Conservation (phyloP, 2,888 invertebrate genomes). For the Cremastobaeus sp. region DNA sequence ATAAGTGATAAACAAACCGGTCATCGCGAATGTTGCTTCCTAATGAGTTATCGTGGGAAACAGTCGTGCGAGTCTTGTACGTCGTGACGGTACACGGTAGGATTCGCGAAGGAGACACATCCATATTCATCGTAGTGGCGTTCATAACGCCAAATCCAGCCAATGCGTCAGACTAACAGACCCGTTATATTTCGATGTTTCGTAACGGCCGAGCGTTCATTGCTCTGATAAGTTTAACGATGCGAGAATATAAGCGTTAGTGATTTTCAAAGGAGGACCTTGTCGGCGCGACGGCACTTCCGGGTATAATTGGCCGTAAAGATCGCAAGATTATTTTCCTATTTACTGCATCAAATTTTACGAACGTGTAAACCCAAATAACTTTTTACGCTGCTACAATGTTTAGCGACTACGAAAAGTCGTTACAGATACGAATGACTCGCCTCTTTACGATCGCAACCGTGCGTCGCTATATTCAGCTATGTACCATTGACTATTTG, state of each 20-base stretch:
- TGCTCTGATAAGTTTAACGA: conserved; percentile 57
- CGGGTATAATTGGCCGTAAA: conserved; percentile 51
- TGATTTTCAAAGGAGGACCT: conserved; percentile 48
- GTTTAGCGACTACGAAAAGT: conserved; percentile 34
- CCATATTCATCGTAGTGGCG: conserved; percentile 60
- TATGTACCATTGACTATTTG: conserved; percentile 25
- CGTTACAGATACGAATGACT: conserved; percentile 40
- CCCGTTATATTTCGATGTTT: conserved; percentile 62
- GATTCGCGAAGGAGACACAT: conserved; percentile 54
- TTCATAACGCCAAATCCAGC: conserved; percentile 60
- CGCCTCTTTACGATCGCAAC: conserved; percentile 39
- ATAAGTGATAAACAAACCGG: conserved; percentile 54
- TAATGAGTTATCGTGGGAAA: conserved; percentile 75
- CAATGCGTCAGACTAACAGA: conserved; percentile 59
- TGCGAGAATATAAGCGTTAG: conserved; percentile 48
- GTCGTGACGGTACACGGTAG: conserved; percentile 52
- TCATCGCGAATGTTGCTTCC: conserved; percentile 55
- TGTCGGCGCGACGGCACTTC: conserved; percentile 27
- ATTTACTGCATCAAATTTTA: conserved; percentile 53
- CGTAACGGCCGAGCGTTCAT: conserved; percentile 54
- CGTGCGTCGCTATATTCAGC: conserved; percentile 23
- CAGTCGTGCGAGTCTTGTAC: conserved; percentile 65
- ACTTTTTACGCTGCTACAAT: conserved; percentile 41
- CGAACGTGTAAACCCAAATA: conserved; percentile 52
- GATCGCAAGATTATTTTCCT: conserved; percentile 40